Base-by-base conservation (phyloP, 2,888 invertebrate genomes). In the Nemoura dubitans region DNA sequence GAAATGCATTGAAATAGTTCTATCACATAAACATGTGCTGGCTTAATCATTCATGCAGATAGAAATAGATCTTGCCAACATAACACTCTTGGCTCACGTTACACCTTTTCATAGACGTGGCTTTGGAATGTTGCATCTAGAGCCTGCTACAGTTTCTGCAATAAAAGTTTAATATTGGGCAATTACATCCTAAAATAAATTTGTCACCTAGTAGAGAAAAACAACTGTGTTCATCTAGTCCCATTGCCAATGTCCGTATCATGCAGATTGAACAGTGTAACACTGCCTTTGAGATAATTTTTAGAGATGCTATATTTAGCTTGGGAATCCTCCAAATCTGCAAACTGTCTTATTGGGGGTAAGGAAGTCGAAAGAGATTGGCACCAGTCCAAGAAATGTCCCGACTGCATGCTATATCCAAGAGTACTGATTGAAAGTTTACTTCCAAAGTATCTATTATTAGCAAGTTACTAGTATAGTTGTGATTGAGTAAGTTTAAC, bases 251-350 rank as follows among this genome's bases (percentile, higher is more conserved):
- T 59, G 3, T 59, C 59, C 21, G 59, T 59, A 21, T 21, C 21
- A 16, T 21, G 59, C 59, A 59, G 59, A 59, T 7, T 59, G 59
- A 59, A 59, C 83, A 87, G 88, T 87, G 88, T 87, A 88, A 88
- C 42, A 59, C 27, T 81, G 87, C 42, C 87, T 88, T 86, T 86
- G 85, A 78, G 86, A 87, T 87, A 84, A 86, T 87, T 81, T 59
- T 59, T 59, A 59, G 59, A 59, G 78, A 30, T 59, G 83, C 87
- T 88, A 88, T 87, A 88, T 86, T 87, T 88, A 88, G 83, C 87
- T 86, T 88, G 88, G 88, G 85, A 83, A 85, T 42, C 87, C 86
- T 87, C 88, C 88, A 88, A 87, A 86, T 86, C 87, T 86, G 85
- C 87, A 88, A 87, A 88, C 88, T 88, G 87, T 87, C 86, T 85